Evolutionary conservation across 2,797 vertebrate genomes (phyloP), one percentile per base, ranked within the genome.

Genomic region (Graptemys geographica): DNA sequence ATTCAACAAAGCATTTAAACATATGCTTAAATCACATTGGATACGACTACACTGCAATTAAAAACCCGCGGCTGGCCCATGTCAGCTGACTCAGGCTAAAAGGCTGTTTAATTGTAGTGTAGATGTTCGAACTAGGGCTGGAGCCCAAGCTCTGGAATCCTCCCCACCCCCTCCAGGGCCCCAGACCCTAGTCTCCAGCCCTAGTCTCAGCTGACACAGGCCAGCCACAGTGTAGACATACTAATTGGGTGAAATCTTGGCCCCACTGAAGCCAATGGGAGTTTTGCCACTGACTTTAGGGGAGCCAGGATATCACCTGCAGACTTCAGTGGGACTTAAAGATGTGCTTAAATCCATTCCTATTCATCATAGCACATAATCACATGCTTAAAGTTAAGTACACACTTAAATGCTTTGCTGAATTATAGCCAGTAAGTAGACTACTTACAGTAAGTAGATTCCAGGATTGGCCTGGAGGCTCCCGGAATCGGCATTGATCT

Each of bases 131-230:
- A 41, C 37, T 37, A 69, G 18, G 8, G n/a, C 65, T 72, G 65
- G 19, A 37, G 19, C 18, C 18, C 18, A 9, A 69, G n/a, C n/a
- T 37, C 5, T 37, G 65, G n/a, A 19, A 23, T 72, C 65, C 19
- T 41, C 18, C n/a, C 8, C 4, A 2, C 4, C 15, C 51, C 1
- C n/a, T 1, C 3, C 19, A 72, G n/a, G 19, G 18, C 23, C n/a
- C 65, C 21, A 72, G 21, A 41, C 5, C 10, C 21, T 37, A 5
- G n/a, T n/a, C 16, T 72, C 21, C 69, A 72, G 11, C 69, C 37
- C n/a, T 41, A 41, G n/a, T 72, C n/a, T 41, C 69, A 72, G n/a
- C n/a, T 72, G 37, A 72, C 69, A 23, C 2, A 21, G 69, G 69
- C 69, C 69, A 72, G n/a, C 19, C 65, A 72, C 3, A 62, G 7